These are phyloP conservation scores for Cossypha polioptera DNA, from an alignment of 2,797 vertebrate species.

Conservation along the genomic window DNA sequence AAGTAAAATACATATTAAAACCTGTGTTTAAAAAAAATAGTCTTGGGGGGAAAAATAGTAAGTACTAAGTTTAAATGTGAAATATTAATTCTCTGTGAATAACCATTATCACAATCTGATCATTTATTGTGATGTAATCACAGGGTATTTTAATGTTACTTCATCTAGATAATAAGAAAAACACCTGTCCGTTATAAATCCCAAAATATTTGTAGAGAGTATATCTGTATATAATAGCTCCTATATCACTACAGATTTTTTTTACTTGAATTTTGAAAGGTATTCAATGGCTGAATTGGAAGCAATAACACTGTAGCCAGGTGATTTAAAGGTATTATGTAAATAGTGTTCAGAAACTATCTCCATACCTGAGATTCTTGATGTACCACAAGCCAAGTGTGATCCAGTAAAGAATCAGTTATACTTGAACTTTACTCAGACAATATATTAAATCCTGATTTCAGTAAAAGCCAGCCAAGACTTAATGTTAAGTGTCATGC, in stretches of 20 bases:
- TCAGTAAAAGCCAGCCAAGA: neutral
- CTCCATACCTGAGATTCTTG: neutral
- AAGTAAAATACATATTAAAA: neutral
- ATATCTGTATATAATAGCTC: neutral
- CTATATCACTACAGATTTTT: neutral
- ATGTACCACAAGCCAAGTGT: neutral
- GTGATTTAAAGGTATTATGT: neutral
- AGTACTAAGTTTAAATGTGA: neutral
- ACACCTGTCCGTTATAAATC: neutral
- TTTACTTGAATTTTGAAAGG: neutral
- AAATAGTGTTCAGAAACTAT: neutral
- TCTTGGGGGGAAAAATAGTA: neutral
- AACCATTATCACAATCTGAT: neutral
- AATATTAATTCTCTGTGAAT: neutral
- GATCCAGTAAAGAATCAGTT: neutral
- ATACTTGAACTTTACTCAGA: neutral
- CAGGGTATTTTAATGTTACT: neutral
- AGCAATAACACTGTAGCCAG: neutral
- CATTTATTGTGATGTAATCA: neutral
- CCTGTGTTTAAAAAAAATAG: neutral
- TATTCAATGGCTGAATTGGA: neutral
- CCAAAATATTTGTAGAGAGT: neutral
- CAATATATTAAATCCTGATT: neutral
- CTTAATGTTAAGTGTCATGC: neutral
- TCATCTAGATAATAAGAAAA: neutral